Evolutionary conservation across 2,888 invertebrate species (phyloP).

Genomic region (Ormyrus labotus): DNA sequence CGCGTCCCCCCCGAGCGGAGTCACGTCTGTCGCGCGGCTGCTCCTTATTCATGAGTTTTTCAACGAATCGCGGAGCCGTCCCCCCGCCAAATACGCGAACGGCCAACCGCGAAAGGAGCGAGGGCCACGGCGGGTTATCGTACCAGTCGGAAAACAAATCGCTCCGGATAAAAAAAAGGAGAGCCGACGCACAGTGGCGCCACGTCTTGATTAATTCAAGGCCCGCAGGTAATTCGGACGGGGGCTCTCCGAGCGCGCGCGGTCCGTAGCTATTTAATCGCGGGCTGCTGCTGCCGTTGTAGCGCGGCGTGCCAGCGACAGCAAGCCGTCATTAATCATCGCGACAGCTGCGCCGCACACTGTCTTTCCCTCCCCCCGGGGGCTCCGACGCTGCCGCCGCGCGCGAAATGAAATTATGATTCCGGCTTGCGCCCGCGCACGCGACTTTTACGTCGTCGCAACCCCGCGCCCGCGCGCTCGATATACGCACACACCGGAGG

Average conservation of each 20-base stretch:
- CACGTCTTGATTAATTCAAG: slow-evolving; percentile 39
- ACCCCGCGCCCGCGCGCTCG: neutral
- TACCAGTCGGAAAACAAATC: too few relatives aligned
- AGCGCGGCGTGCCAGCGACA: neutral
- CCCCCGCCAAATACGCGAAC: neutral
- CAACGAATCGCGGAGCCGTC: neutral
- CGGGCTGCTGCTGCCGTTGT: too few relatives aligned
- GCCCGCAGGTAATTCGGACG: neutral
- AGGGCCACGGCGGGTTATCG: neutral
- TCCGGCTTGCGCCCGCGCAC: neutral
- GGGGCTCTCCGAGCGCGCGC: neutral
- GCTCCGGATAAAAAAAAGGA: too few relatives aligned
- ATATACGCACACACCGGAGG: too few relatives aligned
- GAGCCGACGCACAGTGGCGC: neutral
- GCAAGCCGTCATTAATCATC: slow-evolving; percentile 30
- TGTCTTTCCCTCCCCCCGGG: too few relatives aligned
- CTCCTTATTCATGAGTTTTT: too few relatives aligned
- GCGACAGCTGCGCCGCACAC: neutral
- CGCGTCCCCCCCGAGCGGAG: too few relatives aligned
- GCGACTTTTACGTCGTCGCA: neutral
- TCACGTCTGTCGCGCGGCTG: too few relatives aligned
- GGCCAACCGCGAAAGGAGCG: neutral
- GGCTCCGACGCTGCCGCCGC: neutral
- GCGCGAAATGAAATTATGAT: slow-evolving; percentile 22
- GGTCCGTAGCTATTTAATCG: slow-evolving; percentile 13